Evolutionary conservation across 2,888 invertebrate genomes (phyloP).

Genomic region (Dysmachus trigonus): DNA sequence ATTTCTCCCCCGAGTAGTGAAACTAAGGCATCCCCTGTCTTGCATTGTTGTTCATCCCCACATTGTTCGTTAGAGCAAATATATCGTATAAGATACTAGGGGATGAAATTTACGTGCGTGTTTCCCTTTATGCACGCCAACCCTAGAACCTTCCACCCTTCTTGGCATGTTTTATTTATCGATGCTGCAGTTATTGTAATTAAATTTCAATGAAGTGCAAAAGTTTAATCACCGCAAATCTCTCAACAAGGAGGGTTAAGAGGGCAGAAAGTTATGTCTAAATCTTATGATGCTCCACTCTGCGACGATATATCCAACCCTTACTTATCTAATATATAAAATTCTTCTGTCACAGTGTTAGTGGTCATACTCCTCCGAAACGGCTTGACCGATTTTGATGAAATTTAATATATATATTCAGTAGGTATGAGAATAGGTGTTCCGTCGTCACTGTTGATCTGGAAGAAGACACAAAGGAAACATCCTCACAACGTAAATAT

Average conservation of each 20-base stretch:
- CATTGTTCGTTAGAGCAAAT: neutral
- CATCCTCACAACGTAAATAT: no score
- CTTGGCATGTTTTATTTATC: neutral
- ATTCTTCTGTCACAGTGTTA: no score
- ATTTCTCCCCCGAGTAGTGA: neutral
- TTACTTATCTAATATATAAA: no score
- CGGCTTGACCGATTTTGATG: no score
- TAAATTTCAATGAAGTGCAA: constrained; percentile 8
- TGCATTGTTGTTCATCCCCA: neutral
- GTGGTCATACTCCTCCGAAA: no score
- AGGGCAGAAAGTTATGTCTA: neutral
- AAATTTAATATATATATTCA: no score
- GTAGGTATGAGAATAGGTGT: no score
- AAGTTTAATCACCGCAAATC: constrained; percentile 22
- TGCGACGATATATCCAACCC: neutral
- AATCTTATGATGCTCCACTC: neutral
- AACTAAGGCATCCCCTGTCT: constrained; percentile 5
- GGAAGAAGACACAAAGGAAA: no score
- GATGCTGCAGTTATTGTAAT: constrained; percentile 4
- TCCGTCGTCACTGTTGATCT: no score
- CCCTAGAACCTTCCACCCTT: neutral
- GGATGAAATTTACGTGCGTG: neutral
- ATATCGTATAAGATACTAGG: neutral
- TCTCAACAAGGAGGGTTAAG: neutral
- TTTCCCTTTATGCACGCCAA: neutral